phyloP scores from a whole-genome alignment of 2,797 vertebrate species.

The Cirrhinus molitorella region DNA sequence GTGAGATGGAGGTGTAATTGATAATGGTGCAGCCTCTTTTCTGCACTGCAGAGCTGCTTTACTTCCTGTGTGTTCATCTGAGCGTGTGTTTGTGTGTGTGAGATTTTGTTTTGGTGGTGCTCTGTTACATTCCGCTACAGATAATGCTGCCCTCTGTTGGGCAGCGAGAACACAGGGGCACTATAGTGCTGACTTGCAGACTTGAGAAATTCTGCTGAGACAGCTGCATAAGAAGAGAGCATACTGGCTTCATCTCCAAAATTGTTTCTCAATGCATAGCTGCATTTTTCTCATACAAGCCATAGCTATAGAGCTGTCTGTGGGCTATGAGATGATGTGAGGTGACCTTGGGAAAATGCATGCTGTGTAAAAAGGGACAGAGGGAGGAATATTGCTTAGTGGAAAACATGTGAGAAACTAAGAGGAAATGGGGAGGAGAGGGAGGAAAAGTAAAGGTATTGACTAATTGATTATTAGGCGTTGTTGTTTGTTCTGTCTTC shows the following conservation, averaged over 20 bases:
- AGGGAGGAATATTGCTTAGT: background rate
- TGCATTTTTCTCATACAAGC: conserved; percentile 43
- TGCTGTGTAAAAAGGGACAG: background rate
- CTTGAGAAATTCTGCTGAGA: conserved; percentile 48
- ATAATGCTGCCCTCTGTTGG: conserved; percentile 65
- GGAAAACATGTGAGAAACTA: conserved; percentile 1
- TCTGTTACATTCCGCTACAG: conserved; percentile 45
- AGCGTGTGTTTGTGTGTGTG: conserved; percentile 31
- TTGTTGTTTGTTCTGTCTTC: background rate
- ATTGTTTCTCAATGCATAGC: conserved; percentile 47
- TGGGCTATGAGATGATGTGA: conserved; percentile 26
- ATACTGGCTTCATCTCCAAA: conserved; percentile 34
- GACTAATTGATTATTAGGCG: background rate
- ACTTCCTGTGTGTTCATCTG: conserved; percentile 34
- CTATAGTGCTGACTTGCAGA: conserved; percentile 52
- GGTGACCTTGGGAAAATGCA: conserved; percentile 53
- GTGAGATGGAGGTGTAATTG: conserved; percentile 71
- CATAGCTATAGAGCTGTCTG: conserved; percentile 18
- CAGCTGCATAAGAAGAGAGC: conserved; percentile 30
- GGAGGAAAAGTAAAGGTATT: background rate
- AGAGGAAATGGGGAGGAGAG: background rate
- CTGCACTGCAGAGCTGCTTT: conserved; percentile 63
- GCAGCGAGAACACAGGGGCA: conserved; percentile 32
- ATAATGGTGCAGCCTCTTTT: conserved; percentile 71
- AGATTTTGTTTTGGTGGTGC: conserved; percentile 51